Conservation (phyloP, 2,888 invertebrate species). For the Phyto melanocephala region DNA sequence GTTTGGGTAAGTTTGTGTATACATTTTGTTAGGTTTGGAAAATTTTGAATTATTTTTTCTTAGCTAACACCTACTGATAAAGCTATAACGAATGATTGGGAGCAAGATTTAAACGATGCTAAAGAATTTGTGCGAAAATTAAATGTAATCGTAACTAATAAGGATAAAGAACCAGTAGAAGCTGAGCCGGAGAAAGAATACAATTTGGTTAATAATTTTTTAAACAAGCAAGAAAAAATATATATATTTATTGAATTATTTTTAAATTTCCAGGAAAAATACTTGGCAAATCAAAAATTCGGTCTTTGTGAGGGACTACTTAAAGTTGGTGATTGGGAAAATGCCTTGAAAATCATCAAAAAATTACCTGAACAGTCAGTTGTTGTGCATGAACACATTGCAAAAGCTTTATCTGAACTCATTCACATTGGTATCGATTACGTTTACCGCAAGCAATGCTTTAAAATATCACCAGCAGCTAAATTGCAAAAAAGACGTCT, state of each 20-base stretch:
- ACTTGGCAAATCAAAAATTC: constrained; percentile 91
- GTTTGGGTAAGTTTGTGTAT: constrained; percentile 85
- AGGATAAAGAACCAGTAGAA: constrained; percentile 87
- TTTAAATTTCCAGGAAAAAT: constrained; percentile 71
- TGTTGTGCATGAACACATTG: constrained; percentile 88
- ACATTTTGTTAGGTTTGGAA: background rate
- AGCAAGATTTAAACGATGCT: constrained; percentile 89
- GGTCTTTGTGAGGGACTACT: constrained; percentile 94
- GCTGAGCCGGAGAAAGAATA: constrained; percentile 85
- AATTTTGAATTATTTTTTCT: background rate
- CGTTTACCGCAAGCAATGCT: constrained; percentile 88
- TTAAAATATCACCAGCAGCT: constrained; percentile 81
- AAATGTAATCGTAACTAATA: constrained; percentile 89
- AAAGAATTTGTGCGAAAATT: constrained; percentile 93
- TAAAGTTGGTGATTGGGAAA: constrained; percentile 93
- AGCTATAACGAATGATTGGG: constrained; percentile 88
- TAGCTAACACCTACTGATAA: constrained; percentile 92
- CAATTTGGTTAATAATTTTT: constrained; percentile 82
- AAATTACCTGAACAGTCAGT: constrained; percentile 90
- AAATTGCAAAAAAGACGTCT: constrained; percentile 84
- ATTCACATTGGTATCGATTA: constrained; percentile 92
- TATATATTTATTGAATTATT: no score
- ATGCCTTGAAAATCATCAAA: constrained; percentile 88
- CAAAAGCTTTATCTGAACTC: constrained; percentile 87
- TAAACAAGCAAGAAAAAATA: no score